A percentile compares a stretch with the other conserved stretches of the same genome.
These are phyloP conservation scores for Phataginus tetradactyla DNA, from an alignment of 2,797 vertebrate genomes.

Conservation along the genomic window DNA sequence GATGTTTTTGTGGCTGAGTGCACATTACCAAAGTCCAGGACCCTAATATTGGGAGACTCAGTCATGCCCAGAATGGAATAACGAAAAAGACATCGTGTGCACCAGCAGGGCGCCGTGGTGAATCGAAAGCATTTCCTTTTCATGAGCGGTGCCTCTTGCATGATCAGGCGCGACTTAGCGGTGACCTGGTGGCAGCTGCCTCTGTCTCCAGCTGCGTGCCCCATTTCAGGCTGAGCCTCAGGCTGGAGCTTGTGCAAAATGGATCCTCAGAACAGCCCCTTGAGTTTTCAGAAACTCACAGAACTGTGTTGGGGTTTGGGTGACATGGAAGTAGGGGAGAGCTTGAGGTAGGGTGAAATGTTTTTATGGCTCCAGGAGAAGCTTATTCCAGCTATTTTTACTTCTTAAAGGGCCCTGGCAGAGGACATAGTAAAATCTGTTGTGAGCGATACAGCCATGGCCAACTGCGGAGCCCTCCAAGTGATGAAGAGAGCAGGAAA, in stretches of 20 bases:
- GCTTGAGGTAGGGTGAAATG: background rate
- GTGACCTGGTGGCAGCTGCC: background rate
- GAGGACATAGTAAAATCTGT: background rate
- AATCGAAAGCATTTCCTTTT: rapidly evolving
- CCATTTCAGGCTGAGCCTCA: rapidly evolving
- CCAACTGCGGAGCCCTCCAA: background rate
- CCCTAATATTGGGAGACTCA: conserved; percentile 52
- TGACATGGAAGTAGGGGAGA: rapidly evolving
- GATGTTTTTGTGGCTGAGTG: conserved; percentile 79
- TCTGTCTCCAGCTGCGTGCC: background rate
- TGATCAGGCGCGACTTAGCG: background rate
- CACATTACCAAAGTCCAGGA: conserved; percentile 69
- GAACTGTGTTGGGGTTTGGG: rapidly evolving
- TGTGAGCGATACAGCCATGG: background rate
- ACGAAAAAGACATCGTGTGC: background rate
- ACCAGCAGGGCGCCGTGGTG: background rate
- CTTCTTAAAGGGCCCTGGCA: conserved; percentile 49
- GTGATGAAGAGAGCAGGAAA: background rate
- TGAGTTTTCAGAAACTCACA: rapidly evolving
- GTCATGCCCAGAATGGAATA: conserved; percentile 52
- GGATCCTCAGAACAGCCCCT: rapidly evolving
- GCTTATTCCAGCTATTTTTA: background rate
- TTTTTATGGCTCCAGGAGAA: background rate
- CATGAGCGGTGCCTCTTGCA: rapidly evolving
- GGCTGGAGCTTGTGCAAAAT: background rate